Base-by-base conservation (phyloP, 2,113 vertebrate species). In the Poeciliopsis prolifica region DNA sequence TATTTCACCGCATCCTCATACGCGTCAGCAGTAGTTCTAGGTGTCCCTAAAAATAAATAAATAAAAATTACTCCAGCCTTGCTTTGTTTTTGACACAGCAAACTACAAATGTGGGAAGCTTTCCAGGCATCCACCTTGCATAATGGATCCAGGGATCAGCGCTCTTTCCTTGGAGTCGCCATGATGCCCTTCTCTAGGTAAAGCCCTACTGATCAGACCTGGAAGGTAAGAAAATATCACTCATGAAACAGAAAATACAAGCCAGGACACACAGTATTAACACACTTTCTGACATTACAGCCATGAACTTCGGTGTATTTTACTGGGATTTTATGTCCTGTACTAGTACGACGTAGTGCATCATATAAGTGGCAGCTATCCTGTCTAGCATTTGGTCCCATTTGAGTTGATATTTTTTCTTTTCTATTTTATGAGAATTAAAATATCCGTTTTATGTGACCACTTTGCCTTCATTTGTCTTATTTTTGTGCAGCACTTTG, bases 1-100 rank as follows among this genome's bases (percentile, higher is more conserved):
- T 99, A 99, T 72, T 98, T 99, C 76, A 97, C 92, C 65, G 95
- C 93, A n/a, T 98, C 97, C 69, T 99, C 98, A 70, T 96, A 99
- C 62, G 89, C 93, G 79, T 99, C 98, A 54, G 95, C 77, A 37
- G 97, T 92, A 5, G 97, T 92, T 92, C 98, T 95, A 33, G 98
- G 98, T 40, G 98, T 99, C 74, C 98, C 98, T 99, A 90, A 42
- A 85, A 86, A 82, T 81, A 3, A 28, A 37, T 12, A 37, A 37
- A 37, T 12, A 37, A 37, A 37, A 11, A 76, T 12, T 17, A 65
- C 63, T 66, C 79, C 1, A 75, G n/a, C 7, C 35, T 65, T 61
- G 1, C 3, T 70, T 28, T 0, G 60, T 31, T 15, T 37, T 60
- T n/a, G 0, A 58, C 28, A 3, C 2, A 8, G n/a, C 3, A 5